phyloP scores from a whole-genome alignment of 2,113 vertebrate genomes.

The Mellivora capensis region DNA sequence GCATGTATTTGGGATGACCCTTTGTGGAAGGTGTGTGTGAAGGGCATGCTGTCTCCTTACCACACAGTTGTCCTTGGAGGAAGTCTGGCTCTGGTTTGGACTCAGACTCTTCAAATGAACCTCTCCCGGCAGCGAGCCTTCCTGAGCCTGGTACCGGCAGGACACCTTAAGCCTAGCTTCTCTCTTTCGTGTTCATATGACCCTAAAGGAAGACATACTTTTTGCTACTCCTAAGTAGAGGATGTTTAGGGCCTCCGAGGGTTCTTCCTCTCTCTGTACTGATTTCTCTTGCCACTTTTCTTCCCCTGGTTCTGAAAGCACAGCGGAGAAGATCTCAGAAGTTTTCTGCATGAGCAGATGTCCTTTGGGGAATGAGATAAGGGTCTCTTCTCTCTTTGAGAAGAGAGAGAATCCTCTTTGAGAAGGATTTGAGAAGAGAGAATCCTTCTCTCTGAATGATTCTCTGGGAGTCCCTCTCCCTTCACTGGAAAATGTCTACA shows the following conservation, averaged over 20 bases:
- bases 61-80: neutral
- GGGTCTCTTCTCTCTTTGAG: neutral
- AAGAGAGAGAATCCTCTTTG: no score
- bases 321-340: neutral
- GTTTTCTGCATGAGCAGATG: neutral
- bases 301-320: neutral
- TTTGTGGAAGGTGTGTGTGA: neutral
- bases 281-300: neutral
- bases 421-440: no score
- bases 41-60: neutral
- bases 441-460: neutral
- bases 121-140: neutral
- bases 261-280: neutral
- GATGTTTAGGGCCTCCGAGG: neutral
- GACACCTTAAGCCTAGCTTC: neutral
- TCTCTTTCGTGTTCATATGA: neutral
- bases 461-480: neutral
- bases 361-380: neutral
- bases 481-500: neutral
- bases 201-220: neutral
- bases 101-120: neutral
- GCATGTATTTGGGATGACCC: neutral
- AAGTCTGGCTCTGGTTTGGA: neutral
- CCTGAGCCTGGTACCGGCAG: neutral
- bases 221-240: neutral